Base-by-base conservation (phyloP, 2,797 vertebrate genomes). In the Coranthus polyacanthus region DNA sequence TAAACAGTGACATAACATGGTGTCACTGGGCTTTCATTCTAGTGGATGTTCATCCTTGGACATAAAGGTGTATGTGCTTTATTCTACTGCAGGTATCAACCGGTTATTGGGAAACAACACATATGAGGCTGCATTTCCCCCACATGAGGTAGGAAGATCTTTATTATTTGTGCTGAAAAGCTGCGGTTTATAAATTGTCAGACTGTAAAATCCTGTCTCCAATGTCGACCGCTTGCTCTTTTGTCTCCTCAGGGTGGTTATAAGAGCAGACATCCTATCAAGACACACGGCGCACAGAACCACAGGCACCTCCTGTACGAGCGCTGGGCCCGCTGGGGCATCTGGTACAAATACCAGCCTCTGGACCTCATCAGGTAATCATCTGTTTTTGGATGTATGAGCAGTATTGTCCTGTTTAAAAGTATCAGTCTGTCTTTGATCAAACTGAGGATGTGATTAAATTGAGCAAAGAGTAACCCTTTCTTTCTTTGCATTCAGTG, bases 341-440 rank as follows among this genome's bases (percentile, higher is more conserved):
- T 99, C 89, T 99, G 98, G 98, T 99, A 98, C 90, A 99, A 99
- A 82, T 98, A 99, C 82, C 98, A 99, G 41, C 98, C 98, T 46
- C 92, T 99, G 41, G 98, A 99, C 86, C 95, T 99, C 86, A 99
- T 99, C 92, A 97, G 98, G 98, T 99, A 92, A 78, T 64, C 50
- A 65, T 34, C 57, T 69, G 10, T 37, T 53, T 51, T 22, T 22
- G 11, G 22, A 39, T 12, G 12, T 38, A 20, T 26, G 12, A 50
- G 39, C 38, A 34, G 4, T 5, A 12, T 21, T 39, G 39, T 61
- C 51, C 52, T 64, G 53, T 4, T 51, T 47, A 8, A 18, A 26
- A 56, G 16, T 18, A 20, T 11, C 2, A 5, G 34, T 45, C 29
- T 55, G 29, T 18, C 26, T 65, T 49, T 72, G 13, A 49, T 62